These are phyloP conservation scores for Phasianus colchicus DNA, from an alignment of 2,113 vertebrate genomes.

Conservation along the genomic window DNA sequence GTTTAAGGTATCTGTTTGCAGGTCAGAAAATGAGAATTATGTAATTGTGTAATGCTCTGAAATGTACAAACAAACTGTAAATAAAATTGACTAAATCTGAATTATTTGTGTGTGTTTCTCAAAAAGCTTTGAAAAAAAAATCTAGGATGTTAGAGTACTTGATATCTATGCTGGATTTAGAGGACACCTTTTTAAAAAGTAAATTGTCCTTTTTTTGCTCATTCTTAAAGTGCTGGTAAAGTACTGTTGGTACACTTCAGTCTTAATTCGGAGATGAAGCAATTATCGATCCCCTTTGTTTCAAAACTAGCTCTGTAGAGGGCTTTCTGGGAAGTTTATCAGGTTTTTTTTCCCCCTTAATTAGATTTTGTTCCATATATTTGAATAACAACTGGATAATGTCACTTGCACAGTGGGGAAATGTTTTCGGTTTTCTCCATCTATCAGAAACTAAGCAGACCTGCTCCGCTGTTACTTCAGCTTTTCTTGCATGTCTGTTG, in stretches of 20 bases:
- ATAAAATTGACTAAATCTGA: constrained; percentile 89
- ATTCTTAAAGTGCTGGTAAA: constrained; percentile 55
- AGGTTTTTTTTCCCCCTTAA: constrained; percentile 16
- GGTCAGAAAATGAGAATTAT: constrained; percentile 93
- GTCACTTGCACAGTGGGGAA: constrained; percentile 15
- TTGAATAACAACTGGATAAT: neutral
- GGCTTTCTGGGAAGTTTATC: constrained; percentile 45
- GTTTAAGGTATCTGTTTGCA: constrained; percentile 97
- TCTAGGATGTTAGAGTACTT: constrained; percentile 72
- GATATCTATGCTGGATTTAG: constrained; percentile 61
- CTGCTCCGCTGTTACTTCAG: constrained; percentile 10
- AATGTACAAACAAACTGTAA: constrained; percentile 84
- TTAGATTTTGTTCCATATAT: neutral
- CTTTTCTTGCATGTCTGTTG: constrained; percentile 61
- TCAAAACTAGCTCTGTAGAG: constrained; percentile 53
- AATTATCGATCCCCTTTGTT: constrained; percentile 22
- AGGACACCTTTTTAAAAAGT: constrained; percentile 60
- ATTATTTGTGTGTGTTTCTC: constrained; percentile 90
- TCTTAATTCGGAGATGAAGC: constrained; percentile 30
- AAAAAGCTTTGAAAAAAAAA: constrained; percentile 83
- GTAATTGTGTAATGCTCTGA: constrained; percentile 88
- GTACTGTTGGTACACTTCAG: constrained; percentile 1
- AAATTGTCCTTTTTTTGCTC: constrained; percentile 55
- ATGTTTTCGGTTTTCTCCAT: constrained; percentile 31
- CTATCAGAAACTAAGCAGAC: constrained; percentile 12